These are phyloP conservation scores for Bovichtus diacanthus DNA, from an alignment of 2,797 vertebrate species.

Conservation along the genomic window DNA sequence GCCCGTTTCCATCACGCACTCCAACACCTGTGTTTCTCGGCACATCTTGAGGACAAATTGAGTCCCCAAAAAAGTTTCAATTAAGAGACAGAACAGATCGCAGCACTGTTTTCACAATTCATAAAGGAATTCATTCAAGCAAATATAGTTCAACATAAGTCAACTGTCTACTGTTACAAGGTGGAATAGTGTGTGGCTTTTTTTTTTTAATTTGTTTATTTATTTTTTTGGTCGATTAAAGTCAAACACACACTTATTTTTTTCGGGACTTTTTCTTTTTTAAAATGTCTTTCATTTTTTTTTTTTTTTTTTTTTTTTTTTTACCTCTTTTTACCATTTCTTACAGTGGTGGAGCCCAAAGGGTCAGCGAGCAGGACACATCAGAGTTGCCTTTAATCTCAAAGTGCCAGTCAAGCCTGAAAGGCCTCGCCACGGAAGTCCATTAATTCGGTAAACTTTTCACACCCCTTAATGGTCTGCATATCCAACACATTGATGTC, in stretches of 20 bases:
- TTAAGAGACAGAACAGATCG: neutral
- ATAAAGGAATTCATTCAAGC: neutral
- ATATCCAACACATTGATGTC: conserved; percentile 84
- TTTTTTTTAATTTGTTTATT: no score
- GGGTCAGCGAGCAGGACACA: conserved; percentile 62
- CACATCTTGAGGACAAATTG: neutral
- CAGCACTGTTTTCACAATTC: no score
- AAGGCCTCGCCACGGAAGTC: conserved; percentile 81
- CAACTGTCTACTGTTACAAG: neutral
- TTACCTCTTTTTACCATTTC: no score
- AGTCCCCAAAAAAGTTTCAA: neutral
- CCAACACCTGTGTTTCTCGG: conserved; percentile 30
- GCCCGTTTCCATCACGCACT: conserved; percentile 5
- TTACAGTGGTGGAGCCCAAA: conserved; percentile 31
- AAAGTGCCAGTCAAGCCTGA: conserved; percentile 82
- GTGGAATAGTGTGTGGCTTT: neutral
- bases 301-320: no score
- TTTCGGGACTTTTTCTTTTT: no score
- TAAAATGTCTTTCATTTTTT: no score
- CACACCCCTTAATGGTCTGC: conserved; percentile 82
- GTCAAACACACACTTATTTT: neutral
- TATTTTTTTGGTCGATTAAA: neutral
- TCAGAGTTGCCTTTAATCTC: conserved; percentile 82
- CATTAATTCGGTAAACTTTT: conserved; percentile 86
- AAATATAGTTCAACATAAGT: neutral